These are phyloP conservation scores for Myotis vivesi DNA, from an alignment of 2,797 vertebrate species.

Conservation along the genomic window DNA sequence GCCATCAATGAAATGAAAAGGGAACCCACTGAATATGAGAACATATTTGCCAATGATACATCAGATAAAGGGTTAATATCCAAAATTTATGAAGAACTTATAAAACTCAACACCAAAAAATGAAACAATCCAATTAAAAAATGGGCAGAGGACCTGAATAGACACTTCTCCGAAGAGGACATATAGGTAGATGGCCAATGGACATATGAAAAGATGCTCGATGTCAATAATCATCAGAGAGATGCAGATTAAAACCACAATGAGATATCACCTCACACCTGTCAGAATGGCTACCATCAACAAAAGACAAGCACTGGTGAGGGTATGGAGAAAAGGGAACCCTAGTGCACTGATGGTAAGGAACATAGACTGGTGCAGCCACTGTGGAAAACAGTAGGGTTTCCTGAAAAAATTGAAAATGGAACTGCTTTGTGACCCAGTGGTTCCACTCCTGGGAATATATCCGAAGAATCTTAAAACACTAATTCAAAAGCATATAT, in stretches of 20 bases:
- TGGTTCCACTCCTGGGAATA: not conserved
- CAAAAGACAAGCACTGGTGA: not conserved
- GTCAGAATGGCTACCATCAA: not conserved
- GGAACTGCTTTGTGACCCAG: not conserved
- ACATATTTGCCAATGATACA: not conserved
- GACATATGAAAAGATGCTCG: not conserved
- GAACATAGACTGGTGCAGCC: not conserved
- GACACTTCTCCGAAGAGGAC: not conserved
- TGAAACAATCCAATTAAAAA: not conserved
- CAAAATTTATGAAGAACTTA: not conserved
- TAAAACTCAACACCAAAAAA: not conserved
- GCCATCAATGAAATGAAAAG: not conserved
- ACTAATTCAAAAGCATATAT: rapidly evolving
- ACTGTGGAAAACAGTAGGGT: not conserved
- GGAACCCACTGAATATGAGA: not conserved
- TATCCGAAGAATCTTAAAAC: not conserved
- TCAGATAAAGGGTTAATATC: not conserved
- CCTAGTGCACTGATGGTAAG: not conserved
- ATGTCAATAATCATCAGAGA: not conserved
- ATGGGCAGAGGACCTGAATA: not conserved
- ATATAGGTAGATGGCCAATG: not conserved
- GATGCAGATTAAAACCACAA: not conserved
- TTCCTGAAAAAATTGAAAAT: not conserved
- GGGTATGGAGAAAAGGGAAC: not conserved
- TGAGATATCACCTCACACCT: not conserved